A percentile compares a stretch with the other conserved stretches of the same genome.
phyloP scores from a whole-genome alignment of 2,113 vertebrate species.

The Hyperopisus bebe region DNA sequence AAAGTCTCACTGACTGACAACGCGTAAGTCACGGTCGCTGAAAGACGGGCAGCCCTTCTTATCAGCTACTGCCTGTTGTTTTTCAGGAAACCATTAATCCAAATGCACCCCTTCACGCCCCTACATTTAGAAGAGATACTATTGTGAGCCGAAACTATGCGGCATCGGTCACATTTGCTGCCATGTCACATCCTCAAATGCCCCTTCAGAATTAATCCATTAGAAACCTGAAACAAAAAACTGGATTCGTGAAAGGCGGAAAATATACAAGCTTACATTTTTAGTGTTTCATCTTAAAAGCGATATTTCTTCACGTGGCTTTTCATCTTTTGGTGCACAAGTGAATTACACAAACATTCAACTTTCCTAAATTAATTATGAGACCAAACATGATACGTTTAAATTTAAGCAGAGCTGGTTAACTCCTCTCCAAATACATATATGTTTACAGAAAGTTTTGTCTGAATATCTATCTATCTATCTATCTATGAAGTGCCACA shows the following conservation, averaged over 20 bases:
- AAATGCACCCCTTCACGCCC: neutral
- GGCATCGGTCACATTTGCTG: neutral
- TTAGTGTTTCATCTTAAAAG: neutral
- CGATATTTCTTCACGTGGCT: neutral
- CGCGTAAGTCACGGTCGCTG: constrained; percentile 26
- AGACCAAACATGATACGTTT: neutral
- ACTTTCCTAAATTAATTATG: neutral
- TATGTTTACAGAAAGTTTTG: neutral
- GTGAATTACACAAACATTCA: neutral
- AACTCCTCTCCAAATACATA: neutral
- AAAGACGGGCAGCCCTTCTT: constrained; percentile 22
- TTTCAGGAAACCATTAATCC: constrained; percentile 19
- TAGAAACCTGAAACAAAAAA: neutral
- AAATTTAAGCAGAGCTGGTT: neutral
- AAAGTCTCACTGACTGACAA: neutral
- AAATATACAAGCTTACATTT: neutral
- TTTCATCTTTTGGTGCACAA: neutral
- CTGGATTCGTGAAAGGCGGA: neutral
- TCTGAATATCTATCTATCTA: neutral
- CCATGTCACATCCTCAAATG: neutral
- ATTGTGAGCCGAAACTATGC: constrained; percentile 15
- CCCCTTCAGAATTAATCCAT: neutral
- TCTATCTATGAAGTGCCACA: neutral
- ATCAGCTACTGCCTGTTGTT: constrained; percentile 19
- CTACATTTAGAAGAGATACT: constrained; percentile 6